Evolutionary conservation across 1,140 invertebrate genomes (phyloP), one percentile per base, ranked within the genome.

Genomic region (Orussus abietinus): DNA sequence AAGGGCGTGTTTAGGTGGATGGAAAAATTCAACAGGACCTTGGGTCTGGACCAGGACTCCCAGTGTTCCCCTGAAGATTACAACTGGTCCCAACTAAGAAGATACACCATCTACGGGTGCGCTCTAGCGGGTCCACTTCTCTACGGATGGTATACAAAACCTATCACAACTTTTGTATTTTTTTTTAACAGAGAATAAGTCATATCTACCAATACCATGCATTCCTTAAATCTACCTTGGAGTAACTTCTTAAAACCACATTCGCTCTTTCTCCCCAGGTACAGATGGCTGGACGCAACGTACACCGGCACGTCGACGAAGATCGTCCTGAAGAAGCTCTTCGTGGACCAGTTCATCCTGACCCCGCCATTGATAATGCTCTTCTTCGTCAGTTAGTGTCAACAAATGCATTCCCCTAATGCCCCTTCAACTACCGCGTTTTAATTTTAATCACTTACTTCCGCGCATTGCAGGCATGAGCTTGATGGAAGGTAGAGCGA

Each of bases 321-420:
- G 52, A 78, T 77, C 0, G 78, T 90, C 3, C 51, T 80, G 0
- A 80, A 79, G 42, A 92, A 92, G 71, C 67, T 90, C 11, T 51
- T 83, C 0, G 57, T 80, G n/a, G 88, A 92, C 59, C 88, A 90
- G 66, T 83, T 88, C 53, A 38, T 86, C 2, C 75, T 88, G 50
- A 88, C 87, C 2, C 86, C 88, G 1, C 74, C 77, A 6, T 63
- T 89, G 17, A 58, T 88, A 10, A 75, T 77, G 0, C 56, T 82
- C 1, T 90, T 90, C 57, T 90, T 81, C 62, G 76, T 78, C 3
- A 77, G 85, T 87, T 59, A 75, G 78, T 75, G 49, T 51, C 41
- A 25, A n/a, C n/a, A n/a, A n/a, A n/a, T n/a, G n/a, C n/a, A n/a
- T n/a, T n/a, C n/a, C n/a, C n/a, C n/a, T n/a, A n/a, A n/a, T n/a